Conservation (phyloP, 2,888 invertebrate genomes). For the Sussaba pulchella region DNA sequence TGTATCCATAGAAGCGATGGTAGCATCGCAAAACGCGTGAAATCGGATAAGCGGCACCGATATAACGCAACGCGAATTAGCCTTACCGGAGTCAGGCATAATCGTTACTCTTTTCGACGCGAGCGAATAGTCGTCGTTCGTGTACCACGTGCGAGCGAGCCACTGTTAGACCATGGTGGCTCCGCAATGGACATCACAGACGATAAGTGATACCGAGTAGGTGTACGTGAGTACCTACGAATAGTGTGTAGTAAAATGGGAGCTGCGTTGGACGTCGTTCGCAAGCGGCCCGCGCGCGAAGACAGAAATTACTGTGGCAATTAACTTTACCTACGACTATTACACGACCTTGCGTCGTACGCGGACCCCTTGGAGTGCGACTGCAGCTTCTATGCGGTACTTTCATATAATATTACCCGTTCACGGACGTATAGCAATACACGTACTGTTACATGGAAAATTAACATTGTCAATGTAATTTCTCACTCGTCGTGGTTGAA, state of each 20-base stretch:
- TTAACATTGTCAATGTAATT: conserved; percentile 49
- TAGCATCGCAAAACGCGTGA: conserved; percentile 41
- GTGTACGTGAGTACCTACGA: conserved; percentile 24
- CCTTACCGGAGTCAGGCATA: conserved; percentile 47
- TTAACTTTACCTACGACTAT: conserved; percentile 60
- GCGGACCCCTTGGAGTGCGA: conserved; percentile 23
- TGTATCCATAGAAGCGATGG: no score
- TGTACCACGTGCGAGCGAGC: background rate
- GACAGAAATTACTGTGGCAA: conserved; percentile 62
- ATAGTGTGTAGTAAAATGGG: background rate
- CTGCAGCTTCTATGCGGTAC: conserved; percentile 29
- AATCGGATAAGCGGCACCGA: conserved; percentile 57
- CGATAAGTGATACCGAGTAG: conserved; percentile 59
- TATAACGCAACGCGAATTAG: conserved; percentile 63
- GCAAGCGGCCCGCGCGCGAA: conserved; percentile 23
- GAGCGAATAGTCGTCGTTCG: conserved; percentile 57
- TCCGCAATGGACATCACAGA: conserved; percentile 47
- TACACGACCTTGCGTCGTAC: conserved; percentile 44
- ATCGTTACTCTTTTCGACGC: conserved; percentile 67
- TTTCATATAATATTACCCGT: conserved; percentile 5
- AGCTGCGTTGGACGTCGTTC: conserved; percentile 29
- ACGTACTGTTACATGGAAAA: conserved; percentile 14
- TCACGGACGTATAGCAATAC: background rate
- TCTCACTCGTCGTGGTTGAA: conserved; percentile 37
- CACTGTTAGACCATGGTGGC: conserved; percentile 18